Conservation (phyloP, 92 coral and sea anemone genomes). For the Porites evermanni region DNA sequence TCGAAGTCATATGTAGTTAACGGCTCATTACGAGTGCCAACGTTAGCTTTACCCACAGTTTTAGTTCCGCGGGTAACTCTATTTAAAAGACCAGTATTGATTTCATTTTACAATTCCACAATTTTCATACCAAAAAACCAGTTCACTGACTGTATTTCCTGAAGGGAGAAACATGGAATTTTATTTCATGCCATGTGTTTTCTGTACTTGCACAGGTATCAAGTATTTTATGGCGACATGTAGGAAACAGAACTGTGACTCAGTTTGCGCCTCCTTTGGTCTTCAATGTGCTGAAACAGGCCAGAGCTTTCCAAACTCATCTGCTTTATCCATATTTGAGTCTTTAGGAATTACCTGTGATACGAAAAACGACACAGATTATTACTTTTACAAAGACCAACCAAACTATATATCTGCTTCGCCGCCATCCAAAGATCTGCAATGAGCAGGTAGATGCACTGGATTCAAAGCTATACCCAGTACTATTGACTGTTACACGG, state of each 20-base stretch:
- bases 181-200: too few relatives aligned
- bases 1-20: too few relatives aligned
- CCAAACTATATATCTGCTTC: slow-evolving; percentile 42
- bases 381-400: slow-evolving; percentile 27
- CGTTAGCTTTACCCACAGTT: too few relatives aligned
- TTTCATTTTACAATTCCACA: too few relatives aligned
- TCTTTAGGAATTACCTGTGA: slow-evolving; percentile 44
- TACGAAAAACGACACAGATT: slow-evolving; percentile 7
- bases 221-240: slow-evolving; percentile 49
- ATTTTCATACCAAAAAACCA: too few relatives aligned
- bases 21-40: too few relatives aligned
- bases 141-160: too few relatives aligned
- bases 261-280: slow-evolving; percentile 31
- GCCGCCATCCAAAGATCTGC: not conserved
- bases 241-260: slow-evolving; percentile 44
- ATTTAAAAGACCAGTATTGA: too few relatives aligned
- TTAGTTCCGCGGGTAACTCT: too few relatives aligned
- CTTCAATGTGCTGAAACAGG: slow-evolving; percentile 44
- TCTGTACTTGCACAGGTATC: slow-evolving; percentile 15
- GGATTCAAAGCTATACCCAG: slow-evolving; percentile 55
- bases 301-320: slow-evolving; percentile 40
- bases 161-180: too few relatives aligned
- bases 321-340: slow-evolving; percentile 41
- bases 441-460: slow-evolving; percentile 42
- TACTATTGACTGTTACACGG: slow-evolving; percentile 45